These are phyloP conservation scores for Caenorhabditis sp. DNA, from an alignment of 2,888 invertebrate genomes.

Conservation along the genomic window DNA sequence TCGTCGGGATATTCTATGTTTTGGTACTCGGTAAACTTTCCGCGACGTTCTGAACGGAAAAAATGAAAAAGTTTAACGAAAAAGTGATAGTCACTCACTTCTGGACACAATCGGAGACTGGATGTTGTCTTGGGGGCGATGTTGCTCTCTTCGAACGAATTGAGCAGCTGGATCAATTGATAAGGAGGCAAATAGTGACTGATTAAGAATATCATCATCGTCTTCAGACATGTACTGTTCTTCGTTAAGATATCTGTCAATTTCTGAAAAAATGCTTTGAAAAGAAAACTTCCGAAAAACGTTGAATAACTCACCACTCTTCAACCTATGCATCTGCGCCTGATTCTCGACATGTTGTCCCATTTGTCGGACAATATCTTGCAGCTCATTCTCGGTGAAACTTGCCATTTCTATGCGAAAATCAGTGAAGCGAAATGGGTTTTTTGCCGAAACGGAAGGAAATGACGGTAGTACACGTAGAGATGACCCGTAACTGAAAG, in stretches of 20 bases:
- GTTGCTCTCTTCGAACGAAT: slow-evolving; percentile 17
- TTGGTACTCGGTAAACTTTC: slow-evolving; percentile 37
- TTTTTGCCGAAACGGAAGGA: slow-evolving; percentile 13
- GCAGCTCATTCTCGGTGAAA: slow-evolving; percentile 50
- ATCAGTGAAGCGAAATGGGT: slow-evolving; percentile 8
- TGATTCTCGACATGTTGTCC: slow-evolving; percentile 35
- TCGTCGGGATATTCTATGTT: slow-evolving; percentile 43
- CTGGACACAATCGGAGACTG: slow-evolving; percentile 53
- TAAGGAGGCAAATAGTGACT: slow-evolving; percentile 42
- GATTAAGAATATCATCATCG: slow-evolving; percentile 21
- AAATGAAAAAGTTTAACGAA: background rate
- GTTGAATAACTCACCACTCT: slow-evolving; percentile 23
- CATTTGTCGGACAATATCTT: slow-evolving; percentile 54
- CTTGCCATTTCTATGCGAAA: slow-evolving; percentile 32
- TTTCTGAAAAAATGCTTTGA: slow-evolving; percentile 22
- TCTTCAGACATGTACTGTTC: slow-evolving; percentile 20
- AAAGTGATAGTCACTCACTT: slow-evolving; percentile 12
- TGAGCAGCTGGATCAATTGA: slow-evolving; percentile 39
- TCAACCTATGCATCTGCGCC: slow-evolving; percentile 27
- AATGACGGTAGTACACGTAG: slow-evolving; percentile 24
- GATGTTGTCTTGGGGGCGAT: slow-evolving; percentile 7
- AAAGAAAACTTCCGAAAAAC: background rate
- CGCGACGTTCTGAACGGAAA: slow-evolving; percentile 18
- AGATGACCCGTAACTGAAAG: slow-evolving; percentile 19
- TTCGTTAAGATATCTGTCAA: slow-evolving; percentile 33